Base-by-base conservation (phyloP, 2,888 invertebrate genomes). In the Pseudoips prasinana region DNA sequence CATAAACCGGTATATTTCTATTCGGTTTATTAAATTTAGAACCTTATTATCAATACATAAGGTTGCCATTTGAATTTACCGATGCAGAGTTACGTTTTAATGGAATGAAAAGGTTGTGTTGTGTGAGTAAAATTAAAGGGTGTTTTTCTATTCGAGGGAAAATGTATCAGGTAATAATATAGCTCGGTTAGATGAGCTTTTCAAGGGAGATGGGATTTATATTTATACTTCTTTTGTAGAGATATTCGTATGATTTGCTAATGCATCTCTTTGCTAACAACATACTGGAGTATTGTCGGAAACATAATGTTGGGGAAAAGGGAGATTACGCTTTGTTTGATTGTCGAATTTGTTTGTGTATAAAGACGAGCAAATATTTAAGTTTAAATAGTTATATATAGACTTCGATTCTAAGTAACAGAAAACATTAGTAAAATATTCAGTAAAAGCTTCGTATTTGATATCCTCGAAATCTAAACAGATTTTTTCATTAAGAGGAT, bases 141-240 rank as follows among this genome's bases (percentile, higher is more conserved):
- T 72, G 73, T 74, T 76, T 74, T 75, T 78, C 73, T 71, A 61
- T 68, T 68, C 60, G 50, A 62, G 62, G 68, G 66, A 67, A 71
- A 78, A 74, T 70, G 71, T 76, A 77, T 80, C 73, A 74, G 72
- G 73, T 78, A 76, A 72, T 76, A 78, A 73, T 73, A 73, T 61
- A 71, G 64, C 65, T 63, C 38, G 62, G 73, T 61, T 67, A 69
- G 66, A 73, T 72, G 73, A 73, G 60, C 64, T 66, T 67, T 75
- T 67, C 64, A 64, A 50, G 64, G 65, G 66, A 62, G 68, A 64
- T 42, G 45, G 54, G 62, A 68, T 71, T 71, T 71, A 64, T 71
- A 62, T 63, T 65, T 60, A 64, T 57, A 53, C 58, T 51, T 49
- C 38, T 46, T 46, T 44, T 62, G n/a, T n/a, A n/a, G n/a, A 58